Percentiles rank a stretch among this genome's conserved stretches.
phyloP scores from a whole-genome alignment of 2,113 vertebrate genomes.

The Crypturellus undulatus region DNA sequence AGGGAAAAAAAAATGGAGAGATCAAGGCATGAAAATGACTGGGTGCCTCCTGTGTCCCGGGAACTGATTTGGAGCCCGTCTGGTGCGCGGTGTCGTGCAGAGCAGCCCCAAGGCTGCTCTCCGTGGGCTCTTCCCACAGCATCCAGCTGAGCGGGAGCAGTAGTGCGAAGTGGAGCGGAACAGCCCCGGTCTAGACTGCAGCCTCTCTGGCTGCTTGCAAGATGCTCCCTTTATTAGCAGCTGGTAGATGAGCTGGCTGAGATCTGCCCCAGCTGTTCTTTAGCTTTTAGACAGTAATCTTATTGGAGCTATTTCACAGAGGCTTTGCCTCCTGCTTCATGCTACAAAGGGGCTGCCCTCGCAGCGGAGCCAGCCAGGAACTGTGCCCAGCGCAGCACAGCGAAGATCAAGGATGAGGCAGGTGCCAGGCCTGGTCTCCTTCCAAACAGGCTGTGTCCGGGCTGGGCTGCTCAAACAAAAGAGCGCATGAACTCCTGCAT shows the following conservation, averaged over 20 bases:
- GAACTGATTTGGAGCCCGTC: not conserved
- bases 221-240: not conserved
- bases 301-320: accelerated
- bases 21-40: not conserved
- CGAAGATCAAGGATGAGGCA: not conserved
- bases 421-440: not conserved
- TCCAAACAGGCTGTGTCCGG: not conserved
- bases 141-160: not conserved
- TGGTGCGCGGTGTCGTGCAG: not conserved
- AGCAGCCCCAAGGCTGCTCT: not conserved
- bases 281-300: not conserved
- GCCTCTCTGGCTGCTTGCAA: not conserved
- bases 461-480: conserved; percentile 39
- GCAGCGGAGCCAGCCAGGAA: not conserved
- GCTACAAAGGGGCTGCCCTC: not conserved
- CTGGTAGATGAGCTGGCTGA: not conserved
- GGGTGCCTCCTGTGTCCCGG: not conserved
- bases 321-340: not conserved
- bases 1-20: not conserved
- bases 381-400: not conserved
- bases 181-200: not conserved
- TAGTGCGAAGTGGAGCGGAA: accelerated
- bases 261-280: not conserved
- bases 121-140: not conserved
- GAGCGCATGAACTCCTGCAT: not conserved